Evolutionary conservation across 2,113 vertebrate species (phyloP).

Genomic region (Rhegmatorhina hoffmannsi): DNA sequence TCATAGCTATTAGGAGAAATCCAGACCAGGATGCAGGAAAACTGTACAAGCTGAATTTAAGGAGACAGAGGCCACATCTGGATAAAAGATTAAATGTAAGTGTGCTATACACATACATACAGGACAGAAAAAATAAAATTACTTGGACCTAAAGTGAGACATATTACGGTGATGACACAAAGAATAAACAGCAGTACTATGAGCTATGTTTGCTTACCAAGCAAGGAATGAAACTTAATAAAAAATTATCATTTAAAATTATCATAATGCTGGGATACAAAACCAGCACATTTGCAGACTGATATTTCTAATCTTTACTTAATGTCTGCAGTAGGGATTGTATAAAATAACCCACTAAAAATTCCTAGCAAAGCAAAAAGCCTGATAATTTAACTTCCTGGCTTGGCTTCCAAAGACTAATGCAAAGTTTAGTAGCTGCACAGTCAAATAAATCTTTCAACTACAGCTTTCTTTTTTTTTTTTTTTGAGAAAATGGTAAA

Average conservation of each 20-base stretch:
- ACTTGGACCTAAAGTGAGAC: slow-evolving; percentile 11
- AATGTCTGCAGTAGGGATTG: not conserved
- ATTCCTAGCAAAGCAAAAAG: slow-evolving; percentile 49
- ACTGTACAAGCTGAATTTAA: not conserved
- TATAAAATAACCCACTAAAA: slow-evolving; percentile 49
- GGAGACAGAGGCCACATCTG: slow-evolving; percentile 43
- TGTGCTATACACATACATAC: not conserved
- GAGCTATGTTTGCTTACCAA: slow-evolving; percentile 25
- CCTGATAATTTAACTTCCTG: slow-evolving; percentile 55
- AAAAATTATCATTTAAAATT: slow-evolving; percentile 11
- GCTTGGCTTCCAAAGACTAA: slow-evolving; percentile 38
- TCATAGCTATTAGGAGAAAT: slow-evolving; percentile 19
- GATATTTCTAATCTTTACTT: slow-evolving; percentile 50
- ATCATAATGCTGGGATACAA: slow-evolving; percentile 14
- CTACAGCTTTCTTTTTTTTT: not conserved
- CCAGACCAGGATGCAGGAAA: slow-evolving; percentile 62
- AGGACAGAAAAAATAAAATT: slow-evolving; percentile 18
- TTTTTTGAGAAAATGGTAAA: slow-evolving; percentile 19
- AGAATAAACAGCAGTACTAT: not conserved
- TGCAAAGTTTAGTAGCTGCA: slow-evolving; percentile 49
- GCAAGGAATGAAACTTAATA: slow-evolving; percentile 5
- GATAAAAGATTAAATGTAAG: slow-evolving; percentile 31
- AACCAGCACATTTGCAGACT: slow-evolving; percentile 5
- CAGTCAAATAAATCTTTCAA: slow-evolving; percentile 54
- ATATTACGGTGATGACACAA: not conserved